Percentiles rank a stretch among this genome's conserved stretches.
Evolutionary conservation across 1,140 invertebrate species (phyloP).

Genomic region (Penaeus indicus): DNA sequence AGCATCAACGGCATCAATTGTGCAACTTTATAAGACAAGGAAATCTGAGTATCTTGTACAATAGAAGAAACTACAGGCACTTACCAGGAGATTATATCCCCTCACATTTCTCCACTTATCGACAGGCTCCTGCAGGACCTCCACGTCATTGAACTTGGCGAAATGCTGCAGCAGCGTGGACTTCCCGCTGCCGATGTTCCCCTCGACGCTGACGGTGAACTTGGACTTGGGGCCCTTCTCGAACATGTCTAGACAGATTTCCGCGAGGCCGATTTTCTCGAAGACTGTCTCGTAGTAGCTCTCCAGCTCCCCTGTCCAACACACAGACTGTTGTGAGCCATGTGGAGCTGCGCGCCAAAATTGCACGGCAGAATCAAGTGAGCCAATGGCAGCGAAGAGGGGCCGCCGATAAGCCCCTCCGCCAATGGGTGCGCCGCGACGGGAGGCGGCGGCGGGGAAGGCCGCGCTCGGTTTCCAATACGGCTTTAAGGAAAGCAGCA

Average conservation of each 20-base stretch:
- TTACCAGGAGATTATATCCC: conserved; percentile 86
- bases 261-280: conserved; percentile 32
- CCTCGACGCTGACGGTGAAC: conserved; percentile 77
- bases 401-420: neutral
- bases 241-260: neutral
- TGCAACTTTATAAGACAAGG: too few relatives aligned
- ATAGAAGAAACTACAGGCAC: conserved; percentile 34
- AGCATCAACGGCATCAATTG: too few relatives aligned
- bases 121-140: conserved; percentile 79
- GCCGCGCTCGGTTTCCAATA: neutral
- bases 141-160: conserved; percentile 74
- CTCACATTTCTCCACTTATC: conserved; percentile 86
- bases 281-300: neutral
- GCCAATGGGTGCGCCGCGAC: too few relatives aligned
- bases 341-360: neutral
- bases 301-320: neutral
- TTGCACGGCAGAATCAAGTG: neutral
- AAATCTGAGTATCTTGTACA: too few relatives aligned
- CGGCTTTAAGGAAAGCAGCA: too few relatives aligned
- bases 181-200: conserved; percentile 94
- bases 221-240: conserved; percentile 27
- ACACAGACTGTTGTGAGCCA: neutral
- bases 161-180: conserved; percentile 92
- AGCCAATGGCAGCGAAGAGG: neutral
- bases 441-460: neutral